A percentile compares a stretch with the other conserved stretches of the same genome.
Evolutionary conservation across 2,113 vertebrate genomes (phyloP).

Genomic region (Mugil cephalus): DNA sequence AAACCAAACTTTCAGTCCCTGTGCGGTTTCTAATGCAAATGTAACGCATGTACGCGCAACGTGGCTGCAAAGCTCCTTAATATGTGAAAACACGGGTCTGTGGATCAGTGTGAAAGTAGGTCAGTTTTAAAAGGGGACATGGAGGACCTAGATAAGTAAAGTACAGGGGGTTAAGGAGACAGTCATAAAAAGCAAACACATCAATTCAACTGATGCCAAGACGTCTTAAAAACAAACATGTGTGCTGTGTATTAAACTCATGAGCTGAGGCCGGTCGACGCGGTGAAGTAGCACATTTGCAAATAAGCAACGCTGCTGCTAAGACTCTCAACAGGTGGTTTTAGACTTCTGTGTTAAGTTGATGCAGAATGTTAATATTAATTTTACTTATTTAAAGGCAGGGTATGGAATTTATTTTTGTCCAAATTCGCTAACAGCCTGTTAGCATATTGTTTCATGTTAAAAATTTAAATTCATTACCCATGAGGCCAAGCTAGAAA

Average conservation of each 20-base stretch:
- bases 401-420: too few species aligned
- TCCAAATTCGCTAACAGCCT: too few species aligned
- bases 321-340: too few species aligned
- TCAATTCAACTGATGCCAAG: not conserved
- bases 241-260: not conserved
- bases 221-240: not conserved
- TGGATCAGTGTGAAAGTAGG: not conserved
- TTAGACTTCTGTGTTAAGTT: too few species aligned
- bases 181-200: not conserved
- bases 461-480: too few species aligned
- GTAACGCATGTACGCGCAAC: not conserved
- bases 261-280: too few species aligned
- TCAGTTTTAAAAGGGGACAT: not conserved
- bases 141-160: not conserved
- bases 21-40: conserved; percentile 61
- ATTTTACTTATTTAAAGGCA: too few species aligned
- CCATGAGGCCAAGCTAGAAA: too few species aligned
- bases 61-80: not conserved
- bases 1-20: conserved; percentile 48
- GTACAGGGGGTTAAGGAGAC: not conserved
- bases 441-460: too few species aligned
- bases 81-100: not conserved
- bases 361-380: too few species aligned
- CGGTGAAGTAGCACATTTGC: too few species aligned
- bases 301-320: too few species aligned